A percentile compares a stretch with the other conserved stretches of the same genome.
Conservation (phyloP, 2,888 invertebrate genomes). For the Phalera bucephala region DNA sequence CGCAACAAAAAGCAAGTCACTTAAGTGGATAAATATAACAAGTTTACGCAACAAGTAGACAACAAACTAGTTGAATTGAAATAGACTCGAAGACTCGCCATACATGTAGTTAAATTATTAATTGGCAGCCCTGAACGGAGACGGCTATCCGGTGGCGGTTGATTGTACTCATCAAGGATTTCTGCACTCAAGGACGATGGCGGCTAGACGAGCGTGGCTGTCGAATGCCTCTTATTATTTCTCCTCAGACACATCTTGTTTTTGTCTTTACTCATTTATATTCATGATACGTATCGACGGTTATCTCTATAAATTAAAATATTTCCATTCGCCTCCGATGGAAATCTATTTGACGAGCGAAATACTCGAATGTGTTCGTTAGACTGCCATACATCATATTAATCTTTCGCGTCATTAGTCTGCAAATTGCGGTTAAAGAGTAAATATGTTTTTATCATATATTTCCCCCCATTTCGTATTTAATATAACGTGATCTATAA, state of each 20-base stretch:
- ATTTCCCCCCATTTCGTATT: too few relatives aligned
- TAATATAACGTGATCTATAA: too few relatives aligned
- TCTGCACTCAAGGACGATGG: slow-evolving; percentile 79
- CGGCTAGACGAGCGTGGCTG: slow-evolving; percentile 72
- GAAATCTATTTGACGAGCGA: slow-evolving; percentile 44
- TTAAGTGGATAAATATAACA: slow-evolving; percentile 36
- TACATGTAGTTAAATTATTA: slow-evolving; percentile 57
- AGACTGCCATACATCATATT: slow-evolving; percentile 16
- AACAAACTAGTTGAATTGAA: slow-evolving; percentile 43
- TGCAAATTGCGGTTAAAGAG: neutral
- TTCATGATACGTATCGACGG: slow-evolving; percentile 77
- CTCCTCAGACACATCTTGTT: slow-evolving; percentile 76
- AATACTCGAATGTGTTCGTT: slow-evolving; percentile 44
- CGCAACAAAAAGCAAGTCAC: slow-evolving; percentile 15
- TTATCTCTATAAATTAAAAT: slow-evolving; percentile 77
- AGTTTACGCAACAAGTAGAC: slow-evolving; percentile 35
- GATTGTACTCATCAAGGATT: slow-evolving; percentile 83
- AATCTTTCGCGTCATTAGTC: slow-evolving; percentile 10
- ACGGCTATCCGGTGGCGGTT: slow-evolving; percentile 79
- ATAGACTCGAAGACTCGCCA: slow-evolving; percentile 34
- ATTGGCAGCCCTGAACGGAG: slow-evolving; percentile 73
- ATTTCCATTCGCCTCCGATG: slow-evolving; percentile 53
- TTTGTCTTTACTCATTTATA: slow-evolving; percentile 78
- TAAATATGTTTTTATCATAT: neutral
- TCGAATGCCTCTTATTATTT: slow-evolving; percentile 78